Conservation (phyloP, 2,113 vertebrate species). For the Nesoenas mayeri region DNA sequence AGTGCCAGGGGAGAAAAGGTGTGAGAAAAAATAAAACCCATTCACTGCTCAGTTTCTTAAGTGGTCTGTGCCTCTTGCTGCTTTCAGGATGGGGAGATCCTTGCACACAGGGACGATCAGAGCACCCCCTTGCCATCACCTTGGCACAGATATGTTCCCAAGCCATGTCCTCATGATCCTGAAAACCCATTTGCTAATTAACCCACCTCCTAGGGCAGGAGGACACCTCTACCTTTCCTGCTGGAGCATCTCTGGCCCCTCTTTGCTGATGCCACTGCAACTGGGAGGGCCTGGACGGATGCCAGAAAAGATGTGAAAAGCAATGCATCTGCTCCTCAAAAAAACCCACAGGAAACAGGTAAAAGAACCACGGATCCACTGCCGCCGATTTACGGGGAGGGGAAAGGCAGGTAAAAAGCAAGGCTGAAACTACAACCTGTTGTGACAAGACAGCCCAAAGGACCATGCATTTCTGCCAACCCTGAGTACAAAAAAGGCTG, state of each 20-base stretch:
- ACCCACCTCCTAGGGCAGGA: neutral
- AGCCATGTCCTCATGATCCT: neutral
- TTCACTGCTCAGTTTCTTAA: neutral
- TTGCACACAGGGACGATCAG: neutral
- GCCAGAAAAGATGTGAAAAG: neutral
- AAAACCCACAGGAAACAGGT: neutral
- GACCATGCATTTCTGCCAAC: accelerated
- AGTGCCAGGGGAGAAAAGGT: neutral
- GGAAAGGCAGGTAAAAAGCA: neutral
- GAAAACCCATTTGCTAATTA: neutral
- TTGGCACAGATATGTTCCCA: neutral
- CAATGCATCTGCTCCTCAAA: accelerated
- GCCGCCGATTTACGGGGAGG: accelerated
- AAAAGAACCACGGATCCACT: neutral
- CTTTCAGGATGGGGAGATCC: neutral
- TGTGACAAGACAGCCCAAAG: neutral
- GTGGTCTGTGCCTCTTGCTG: neutral
- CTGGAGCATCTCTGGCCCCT: neutral
- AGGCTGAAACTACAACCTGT: neutral
- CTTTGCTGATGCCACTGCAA: neutral
- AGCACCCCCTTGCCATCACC: neutral
- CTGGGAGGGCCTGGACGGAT: neutral
- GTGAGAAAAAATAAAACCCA: neutral
- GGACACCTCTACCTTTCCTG: neutral
- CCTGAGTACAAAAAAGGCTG: neutral